A percentile compares a stretch with the other conserved stretches of the same genome.
phyloP scores from a whole-genome alignment of 2,113 vertebrate species.

The Blennius ocellaris region DNA sequence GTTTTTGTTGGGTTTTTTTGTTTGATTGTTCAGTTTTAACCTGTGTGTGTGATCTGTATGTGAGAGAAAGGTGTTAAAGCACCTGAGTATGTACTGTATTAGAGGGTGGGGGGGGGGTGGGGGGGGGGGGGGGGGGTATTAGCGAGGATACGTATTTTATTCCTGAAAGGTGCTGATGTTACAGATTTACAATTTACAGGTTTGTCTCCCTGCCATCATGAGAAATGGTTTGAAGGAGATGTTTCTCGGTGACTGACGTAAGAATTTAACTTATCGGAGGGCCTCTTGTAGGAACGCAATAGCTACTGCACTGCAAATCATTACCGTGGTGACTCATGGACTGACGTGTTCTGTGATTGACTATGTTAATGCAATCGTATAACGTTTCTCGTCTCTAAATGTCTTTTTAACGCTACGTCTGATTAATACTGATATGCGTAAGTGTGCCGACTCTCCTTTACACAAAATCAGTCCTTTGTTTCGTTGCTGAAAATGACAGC shows the following conservation, averaged over 20 bases:
- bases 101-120: constrained; percentile 2
- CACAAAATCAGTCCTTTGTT: constrained; percentile 67
- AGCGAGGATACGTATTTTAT: constrained; percentile 45
- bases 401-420: constrained; percentile 52
- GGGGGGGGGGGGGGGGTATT: constrained; percentile 19
- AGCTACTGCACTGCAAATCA: constrained; percentile 66
- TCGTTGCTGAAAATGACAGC: constrained; percentile 44
- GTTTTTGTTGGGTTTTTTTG: constrained; percentile 50
- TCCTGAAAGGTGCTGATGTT: constrained; percentile 77
- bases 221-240: constrained; percentile 30
- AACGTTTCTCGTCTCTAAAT: constrained; percentile 61
- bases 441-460: constrained; percentile 68
- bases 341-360: constrained; percentile 50
- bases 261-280: constrained; percentile 4
- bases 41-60: constrained; percentile 25
- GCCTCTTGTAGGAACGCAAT: constrained; percentile 50
- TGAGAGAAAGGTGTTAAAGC: constrained; percentile 25
- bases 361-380: constrained; percentile 64
- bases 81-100: constrained; percentile 49
- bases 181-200: constrained; percentile 61
- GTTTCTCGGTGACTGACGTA: constrained; percentile 30
- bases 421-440: constrained; percentile 56
- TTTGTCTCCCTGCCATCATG: constrained; percentile 22
- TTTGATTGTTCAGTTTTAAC: too few relatives aligned
- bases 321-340: constrained; percentile 23